These are phyloP conservation scores for Selene dorsalis DNA, from an alignment of 2,797 vertebrate species.

Conservation along the genomic window DNA sequence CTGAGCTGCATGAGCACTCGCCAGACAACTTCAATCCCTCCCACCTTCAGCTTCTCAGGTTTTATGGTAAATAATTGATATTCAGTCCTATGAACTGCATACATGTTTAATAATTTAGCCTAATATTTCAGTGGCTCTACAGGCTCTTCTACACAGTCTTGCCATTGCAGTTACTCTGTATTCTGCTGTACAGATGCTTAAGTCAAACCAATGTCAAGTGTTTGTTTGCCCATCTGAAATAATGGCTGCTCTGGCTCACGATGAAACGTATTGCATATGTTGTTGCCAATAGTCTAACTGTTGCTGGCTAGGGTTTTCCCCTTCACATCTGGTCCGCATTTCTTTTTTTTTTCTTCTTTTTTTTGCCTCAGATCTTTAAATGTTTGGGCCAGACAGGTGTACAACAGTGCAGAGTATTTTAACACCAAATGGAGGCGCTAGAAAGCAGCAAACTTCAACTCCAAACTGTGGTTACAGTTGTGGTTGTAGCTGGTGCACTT, in stretches of 20 bases:
- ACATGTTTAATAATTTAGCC: constrained; percentile 78
- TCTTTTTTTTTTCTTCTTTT: constrained; percentile 37
- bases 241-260: constrained; percentile 79
- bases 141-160: constrained; percentile 48
- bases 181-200: constrained; percentile 81
- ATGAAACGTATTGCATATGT: constrained; percentile 81
- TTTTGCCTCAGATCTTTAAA: constrained; percentile 74
- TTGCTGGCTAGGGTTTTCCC: constrained; percentile 73
- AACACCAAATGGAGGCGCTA: constrained; percentile 75
- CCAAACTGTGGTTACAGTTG: constrained; percentile 22
- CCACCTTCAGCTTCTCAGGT: constrained; percentile 70
- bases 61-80: constrained; percentile 80
- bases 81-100: constrained; percentile 71
- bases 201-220: constrained; percentile 83
- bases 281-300: constrained; percentile 79
- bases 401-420: constrained; percentile 49
- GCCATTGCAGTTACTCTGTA: constrained; percentile 62
- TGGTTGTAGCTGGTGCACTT: constrained; percentile 37
- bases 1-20: constrained; percentile 36
- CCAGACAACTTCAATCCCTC: constrained; percentile 55
- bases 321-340: constrained; percentile 78
- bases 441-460: constrained; percentile 57
- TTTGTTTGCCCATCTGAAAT: constrained; percentile 84
- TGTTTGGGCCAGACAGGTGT: constrained; percentile 77
- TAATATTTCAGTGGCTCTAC: constrained; percentile 67